phyloP scores from a whole-genome alignment of 2,797 vertebrate genomes.

The Carcharodon carcharias region DNA sequence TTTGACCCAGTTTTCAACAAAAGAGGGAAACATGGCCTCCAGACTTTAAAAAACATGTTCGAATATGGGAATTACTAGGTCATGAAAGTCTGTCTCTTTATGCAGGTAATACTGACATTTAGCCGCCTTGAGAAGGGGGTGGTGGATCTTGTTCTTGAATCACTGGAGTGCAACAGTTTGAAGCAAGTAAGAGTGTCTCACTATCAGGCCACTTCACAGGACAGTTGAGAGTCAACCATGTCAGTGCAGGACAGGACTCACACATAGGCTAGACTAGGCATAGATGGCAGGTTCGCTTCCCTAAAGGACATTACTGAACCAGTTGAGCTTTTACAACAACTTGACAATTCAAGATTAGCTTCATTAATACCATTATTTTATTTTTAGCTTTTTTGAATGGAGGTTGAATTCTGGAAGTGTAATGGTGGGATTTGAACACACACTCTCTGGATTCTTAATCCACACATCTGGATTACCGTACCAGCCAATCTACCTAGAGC shows the following conservation, averaged over 20 bases:
- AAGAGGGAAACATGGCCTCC: neutral
- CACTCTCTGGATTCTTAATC: neutral
- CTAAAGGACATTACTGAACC: neutral
- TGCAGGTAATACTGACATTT: neutral
- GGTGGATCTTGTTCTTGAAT: neutral
- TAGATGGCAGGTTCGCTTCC: neutral
- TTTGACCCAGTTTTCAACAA: neutral
- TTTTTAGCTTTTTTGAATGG: neutral
- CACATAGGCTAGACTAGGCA: neutral
- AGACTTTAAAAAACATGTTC: neutral
- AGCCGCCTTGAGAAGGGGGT: neutral
- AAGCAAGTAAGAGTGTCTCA: neutral
- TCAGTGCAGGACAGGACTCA: neutral
- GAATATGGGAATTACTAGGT: neutral
- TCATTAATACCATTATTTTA: neutral
- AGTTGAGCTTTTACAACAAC: neutral
- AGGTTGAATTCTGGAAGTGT: neutral
- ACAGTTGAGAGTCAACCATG: neutral
- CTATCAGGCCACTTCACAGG: neutral
- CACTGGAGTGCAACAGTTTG: neutral
- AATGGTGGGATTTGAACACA: neutral
- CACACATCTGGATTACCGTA: neutral
- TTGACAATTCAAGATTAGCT: neutral
- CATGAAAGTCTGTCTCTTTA: neutral
- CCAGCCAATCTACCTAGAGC: neutral